Conservation (phyloP, 2,888 invertebrate genomes). For the Conomelus anceps region DNA sequence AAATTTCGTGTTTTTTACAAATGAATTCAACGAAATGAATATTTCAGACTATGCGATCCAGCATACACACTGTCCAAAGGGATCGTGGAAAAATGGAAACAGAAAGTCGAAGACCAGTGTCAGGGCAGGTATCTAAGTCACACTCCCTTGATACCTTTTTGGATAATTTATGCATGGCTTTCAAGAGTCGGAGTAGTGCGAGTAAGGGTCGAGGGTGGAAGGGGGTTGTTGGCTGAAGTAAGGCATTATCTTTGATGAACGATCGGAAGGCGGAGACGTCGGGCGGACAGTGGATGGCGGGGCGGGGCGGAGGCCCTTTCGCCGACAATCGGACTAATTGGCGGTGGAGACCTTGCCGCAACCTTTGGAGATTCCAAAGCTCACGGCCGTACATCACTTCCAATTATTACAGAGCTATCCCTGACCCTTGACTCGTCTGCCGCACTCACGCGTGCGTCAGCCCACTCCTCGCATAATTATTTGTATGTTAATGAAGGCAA, state of each 20-base stretch:
- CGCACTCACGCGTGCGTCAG: neutral
- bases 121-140: neutral
- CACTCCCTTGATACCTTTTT: neutral
- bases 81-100: too few species aligned
- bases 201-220: too few species aligned
- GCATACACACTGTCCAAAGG: neutral
- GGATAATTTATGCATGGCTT: neutral
- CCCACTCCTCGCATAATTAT: neutral
- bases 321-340: neutral
- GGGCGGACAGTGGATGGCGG: too few species aligned
- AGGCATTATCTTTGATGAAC: neutral
- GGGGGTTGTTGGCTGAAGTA: neutral
- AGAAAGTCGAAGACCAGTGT: neutral
- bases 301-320: neutral
- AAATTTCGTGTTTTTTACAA: too few species aligned
- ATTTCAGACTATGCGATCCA: neutral
- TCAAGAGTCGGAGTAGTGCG: too few species aligned
- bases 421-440: neutral
- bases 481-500: neutral
- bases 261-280: too few species aligned
- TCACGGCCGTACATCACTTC: neutral
- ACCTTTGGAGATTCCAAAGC: neutral
- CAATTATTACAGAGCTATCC: neutral
- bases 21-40: too few species aligned
- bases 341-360: neutral